Conservation (phyloP, 2,797 vertebrate species). For the Pangasius djambal region DNA sequence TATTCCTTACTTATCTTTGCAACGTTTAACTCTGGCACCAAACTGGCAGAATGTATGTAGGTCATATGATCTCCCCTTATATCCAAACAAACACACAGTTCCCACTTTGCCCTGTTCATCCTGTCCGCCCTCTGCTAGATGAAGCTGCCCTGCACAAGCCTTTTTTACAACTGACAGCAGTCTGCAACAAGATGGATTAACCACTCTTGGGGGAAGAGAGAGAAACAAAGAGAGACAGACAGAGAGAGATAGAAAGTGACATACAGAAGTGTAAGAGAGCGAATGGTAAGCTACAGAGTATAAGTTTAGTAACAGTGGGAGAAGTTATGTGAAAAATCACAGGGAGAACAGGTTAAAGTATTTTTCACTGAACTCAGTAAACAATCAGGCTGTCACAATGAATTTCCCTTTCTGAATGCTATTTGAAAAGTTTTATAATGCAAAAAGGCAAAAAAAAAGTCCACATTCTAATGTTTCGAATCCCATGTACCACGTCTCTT, state of each 20-base stretch:
- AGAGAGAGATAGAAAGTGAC: slow-evolving; percentile 12
- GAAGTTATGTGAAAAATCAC: neutral
- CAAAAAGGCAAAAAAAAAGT: neutral
- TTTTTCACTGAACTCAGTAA: neutral
- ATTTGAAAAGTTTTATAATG: neutral
- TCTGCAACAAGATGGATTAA: slow-evolving; percentile 41
- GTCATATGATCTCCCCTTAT: neutral
- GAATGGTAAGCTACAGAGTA: neutral
- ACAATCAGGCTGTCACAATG: neutral
- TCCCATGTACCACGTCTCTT: neutral
- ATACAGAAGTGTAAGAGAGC: neutral
- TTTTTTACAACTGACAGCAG: slow-evolving; percentile 37
- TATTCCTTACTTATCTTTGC: slow-evolving; percentile 38
- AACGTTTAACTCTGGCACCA: neutral
- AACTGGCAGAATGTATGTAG: neutral
- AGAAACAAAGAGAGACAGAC: slow-evolving; percentile 25
- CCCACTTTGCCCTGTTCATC: slow-evolving; percentile 2
- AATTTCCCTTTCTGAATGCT: neutral
- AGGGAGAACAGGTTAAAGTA: neutral
- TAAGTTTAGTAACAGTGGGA: neutral
- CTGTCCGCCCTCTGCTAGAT: slow-evolving; percentile 5
- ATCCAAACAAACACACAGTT: neutral
- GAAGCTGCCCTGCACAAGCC: neutral
- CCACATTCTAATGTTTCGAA: neutral
- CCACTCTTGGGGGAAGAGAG: neutral